Percentiles rank a stretch among this genome's conserved stretches.
Conservation (phyloP, 2,888 invertebrate species). For the Galerucella nymphaeae region DNA sequence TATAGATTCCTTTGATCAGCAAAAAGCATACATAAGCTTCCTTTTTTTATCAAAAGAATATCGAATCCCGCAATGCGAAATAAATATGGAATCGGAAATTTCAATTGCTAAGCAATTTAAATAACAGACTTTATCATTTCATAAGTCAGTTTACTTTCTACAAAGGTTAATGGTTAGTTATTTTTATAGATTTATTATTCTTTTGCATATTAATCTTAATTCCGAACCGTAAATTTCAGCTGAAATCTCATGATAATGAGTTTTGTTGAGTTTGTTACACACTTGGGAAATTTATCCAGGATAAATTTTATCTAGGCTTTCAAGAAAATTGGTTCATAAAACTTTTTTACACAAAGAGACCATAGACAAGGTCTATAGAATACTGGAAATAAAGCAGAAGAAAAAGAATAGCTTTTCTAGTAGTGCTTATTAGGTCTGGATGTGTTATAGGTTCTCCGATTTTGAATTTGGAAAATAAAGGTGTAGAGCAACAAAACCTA, state of each 20-base stretch:
- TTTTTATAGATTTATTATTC: background rate
- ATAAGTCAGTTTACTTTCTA: background rate
- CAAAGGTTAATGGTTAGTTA: background rate
- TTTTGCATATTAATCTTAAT: background rate
- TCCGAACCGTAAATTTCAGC: background rate
- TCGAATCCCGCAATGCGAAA: slow-evolving; percentile 5
- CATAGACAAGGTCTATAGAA: too few relatives aligned
- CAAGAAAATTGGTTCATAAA: too few relatives aligned
- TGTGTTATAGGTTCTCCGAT: too few relatives aligned
- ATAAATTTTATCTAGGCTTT: background rate
- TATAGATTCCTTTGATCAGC: background rate
- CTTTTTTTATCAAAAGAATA: background rate
- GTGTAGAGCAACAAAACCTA: too few relatives aligned
- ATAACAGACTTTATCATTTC: background rate
- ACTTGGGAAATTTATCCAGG: too few relatives aligned
- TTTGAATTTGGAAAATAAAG: too few relatives aligned
- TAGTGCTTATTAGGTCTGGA: too few relatives aligned
- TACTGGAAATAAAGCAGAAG: too few relatives aligned
- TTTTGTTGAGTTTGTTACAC: too few relatives aligned
- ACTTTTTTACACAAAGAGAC: too few relatives aligned
- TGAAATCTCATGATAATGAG: too few relatives aligned
- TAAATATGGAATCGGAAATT: slow-evolving; percentile 1
- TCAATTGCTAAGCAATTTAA: background rate
- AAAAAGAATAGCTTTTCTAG: too few relatives aligned
- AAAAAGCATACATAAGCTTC: background rate